phyloP scores from a whole-genome alignment of 1,140 invertebrate species.

The Proales similis region DNA sequence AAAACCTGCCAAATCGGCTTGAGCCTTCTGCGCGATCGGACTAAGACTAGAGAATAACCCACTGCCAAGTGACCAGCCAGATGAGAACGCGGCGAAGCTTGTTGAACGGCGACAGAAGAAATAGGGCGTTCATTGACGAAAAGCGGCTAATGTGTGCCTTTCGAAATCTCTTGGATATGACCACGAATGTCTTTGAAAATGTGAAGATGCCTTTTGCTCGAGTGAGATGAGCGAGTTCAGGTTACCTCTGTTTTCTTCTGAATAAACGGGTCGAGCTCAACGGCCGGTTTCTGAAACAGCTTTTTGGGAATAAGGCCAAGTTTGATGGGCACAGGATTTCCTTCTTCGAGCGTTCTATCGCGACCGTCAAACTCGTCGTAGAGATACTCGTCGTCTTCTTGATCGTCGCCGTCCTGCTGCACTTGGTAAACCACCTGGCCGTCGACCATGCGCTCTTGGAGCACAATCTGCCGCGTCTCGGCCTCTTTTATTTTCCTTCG shows the following conservation, averaged over 20 bases:
- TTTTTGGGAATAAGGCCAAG: conserved; percentile 22
- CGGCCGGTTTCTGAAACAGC: conserved; percentile 19
- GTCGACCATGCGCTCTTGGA: conserved; percentile 25
- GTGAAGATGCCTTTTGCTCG: not conserved
- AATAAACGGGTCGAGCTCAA: conserved; percentile 33
- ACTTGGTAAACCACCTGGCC: conserved; percentile 20
- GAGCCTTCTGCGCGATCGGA: no score
- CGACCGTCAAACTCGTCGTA: conserved; percentile 9
- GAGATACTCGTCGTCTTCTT: conserved; percentile 22
- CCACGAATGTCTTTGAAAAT: conserved; percentile 18
- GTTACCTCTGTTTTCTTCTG: conserved; percentile 21
- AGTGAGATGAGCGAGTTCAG: not conserved
- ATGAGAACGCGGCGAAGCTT: conserved; percentile 63
- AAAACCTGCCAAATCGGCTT: conserved; percentile 1
- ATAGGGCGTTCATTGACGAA: conserved; percentile 79
- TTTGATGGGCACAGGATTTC: conserved; percentile 21
- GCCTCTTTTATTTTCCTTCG: conserved; percentile 14
- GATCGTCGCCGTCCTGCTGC: not conserved
- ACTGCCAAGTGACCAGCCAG: conserved; percentile 35
- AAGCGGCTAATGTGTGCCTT: conserved; percentile 92
- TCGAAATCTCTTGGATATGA: conserved; percentile 50
- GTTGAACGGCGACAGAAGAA: conserved; percentile 85
- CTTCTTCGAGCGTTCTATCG: conserved; percentile 5
- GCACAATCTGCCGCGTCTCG: conserved; percentile 15
- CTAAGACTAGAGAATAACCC: not conserved